Percentiles rank a stretch among this genome's conserved stretches.
Evolutionary conservation across 1,140 invertebrate genomes (phyloP).

Genomic region (Coenobita brevimanus): DNA sequence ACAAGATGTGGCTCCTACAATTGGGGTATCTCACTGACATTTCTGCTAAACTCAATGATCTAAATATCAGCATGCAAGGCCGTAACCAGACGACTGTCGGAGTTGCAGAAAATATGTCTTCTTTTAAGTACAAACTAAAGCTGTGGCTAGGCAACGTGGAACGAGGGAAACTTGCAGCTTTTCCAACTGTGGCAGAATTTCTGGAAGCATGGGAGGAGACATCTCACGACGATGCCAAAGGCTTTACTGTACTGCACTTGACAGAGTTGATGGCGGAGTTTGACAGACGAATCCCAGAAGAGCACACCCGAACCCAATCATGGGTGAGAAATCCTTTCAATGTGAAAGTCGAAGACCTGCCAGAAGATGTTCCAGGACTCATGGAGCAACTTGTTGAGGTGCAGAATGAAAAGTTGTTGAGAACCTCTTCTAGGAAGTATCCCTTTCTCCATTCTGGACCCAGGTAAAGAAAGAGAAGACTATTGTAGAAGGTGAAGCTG

Average conservation of each 20-base stretch:
- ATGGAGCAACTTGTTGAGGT: constrained; percentile 40
- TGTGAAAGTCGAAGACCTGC: constrained; percentile 30
- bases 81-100: constrained; percentile 40
- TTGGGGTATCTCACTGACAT: not conserved
- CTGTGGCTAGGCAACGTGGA: constrained; percentile 27
- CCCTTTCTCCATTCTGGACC: constrained; percentile 36
- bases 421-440: constrained; percentile 36
- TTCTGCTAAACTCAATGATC: constrained; percentile 13
- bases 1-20: not conserved
- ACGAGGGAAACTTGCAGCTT: constrained; percentile 34
- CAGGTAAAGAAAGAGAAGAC: too few species aligned
- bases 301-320: too few species aligned
- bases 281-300: too few species aligned
- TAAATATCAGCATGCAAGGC: constrained; percentile 45
- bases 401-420: constrained; percentile 42
- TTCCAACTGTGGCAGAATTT: too few species aligned
- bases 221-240: too few species aligned
- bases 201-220: too few species aligned
- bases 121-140: constrained; percentile 41
- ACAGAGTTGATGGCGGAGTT: too few species aligned
- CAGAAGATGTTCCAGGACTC: constrained; percentile 31
- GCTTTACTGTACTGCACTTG: constrained; percentile 27
- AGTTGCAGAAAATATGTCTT: constrained; percentile 25
- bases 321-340: constrained; percentile 44
- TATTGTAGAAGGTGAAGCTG: too few species aligned